phyloP scores from a whole-genome alignment of 2,797 vertebrate genomes.

The Valencia hispanica region DNA sequence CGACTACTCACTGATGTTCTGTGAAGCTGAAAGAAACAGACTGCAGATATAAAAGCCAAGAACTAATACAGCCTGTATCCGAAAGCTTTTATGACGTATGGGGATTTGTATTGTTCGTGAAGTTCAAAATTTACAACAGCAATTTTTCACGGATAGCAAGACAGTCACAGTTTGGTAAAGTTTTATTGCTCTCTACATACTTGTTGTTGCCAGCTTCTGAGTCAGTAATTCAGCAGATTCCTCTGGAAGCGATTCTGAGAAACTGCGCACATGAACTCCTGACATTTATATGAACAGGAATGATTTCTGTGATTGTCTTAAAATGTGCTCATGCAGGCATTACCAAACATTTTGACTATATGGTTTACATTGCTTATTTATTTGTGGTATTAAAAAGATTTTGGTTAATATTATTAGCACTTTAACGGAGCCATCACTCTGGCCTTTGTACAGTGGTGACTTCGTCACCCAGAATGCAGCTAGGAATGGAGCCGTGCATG shows the following conservation, averaged over 20 bases:
- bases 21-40: constrained; percentile 44
- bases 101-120: constrained; percentile 75
- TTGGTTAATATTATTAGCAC: constrained; percentile 58
- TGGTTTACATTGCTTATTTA: constrained; percentile 42
- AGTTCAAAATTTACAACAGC: constrained; percentile 77
- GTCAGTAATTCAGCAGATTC: constrained; percentile 76
- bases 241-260: constrained; percentile 70
- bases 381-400: constrained; percentile 53
- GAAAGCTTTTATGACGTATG: constrained; percentile 77
- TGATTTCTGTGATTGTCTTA: constrained; percentile 3
- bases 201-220: constrained; percentile 71
- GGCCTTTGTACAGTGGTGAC: constrained; percentile 68
- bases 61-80: constrained; percentile 80
- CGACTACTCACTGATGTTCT: constrained; percentile 39
- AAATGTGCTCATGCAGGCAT: constrained; percentile 4
- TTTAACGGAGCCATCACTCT: constrained; percentile 65
- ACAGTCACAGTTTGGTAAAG: constrained; percentile 60
- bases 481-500: constrained; percentile 55
- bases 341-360: neutral
- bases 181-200: constrained; percentile 71
- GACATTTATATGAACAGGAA: constrained; percentile 20
- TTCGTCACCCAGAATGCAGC: constrained; percentile 53
- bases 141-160: constrained; percentile 75
- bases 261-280: constrained; percentile 50
- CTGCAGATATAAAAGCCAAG: constrained; percentile 57